Conservation (phyloP, 2,888 invertebrate genomes). For the Melieria crassipennis region DNA sequence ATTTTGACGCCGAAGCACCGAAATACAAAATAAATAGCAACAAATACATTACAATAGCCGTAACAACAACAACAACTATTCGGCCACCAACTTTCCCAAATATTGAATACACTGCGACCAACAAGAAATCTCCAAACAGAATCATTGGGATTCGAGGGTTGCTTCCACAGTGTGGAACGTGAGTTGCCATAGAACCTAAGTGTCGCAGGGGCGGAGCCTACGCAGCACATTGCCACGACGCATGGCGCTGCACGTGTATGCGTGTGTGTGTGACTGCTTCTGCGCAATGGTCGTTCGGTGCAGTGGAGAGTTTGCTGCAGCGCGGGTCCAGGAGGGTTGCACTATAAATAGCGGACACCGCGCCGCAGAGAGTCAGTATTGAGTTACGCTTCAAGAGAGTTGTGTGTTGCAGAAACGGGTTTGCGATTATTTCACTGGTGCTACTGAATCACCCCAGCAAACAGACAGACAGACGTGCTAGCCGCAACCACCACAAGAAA, state of each 20-base stretch:
- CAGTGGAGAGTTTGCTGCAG: constrained; percentile 37
- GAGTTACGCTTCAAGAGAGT: constrained; percentile 44
- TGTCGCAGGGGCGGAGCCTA: constrained; percentile 16
- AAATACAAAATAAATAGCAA: constrained; percentile 61
- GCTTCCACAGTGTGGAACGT: constrained; percentile 12
- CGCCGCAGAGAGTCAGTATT: constrained; percentile 53
- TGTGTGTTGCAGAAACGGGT: constrained; percentile 1
- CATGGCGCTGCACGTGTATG: constrained; percentile 36
- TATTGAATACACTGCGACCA: no score
- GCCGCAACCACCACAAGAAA: constrained; percentile 12
- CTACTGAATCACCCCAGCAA: constrained; percentile 9
- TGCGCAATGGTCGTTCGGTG: constrained; percentile 19
- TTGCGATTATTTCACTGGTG: constrained; percentile 9
- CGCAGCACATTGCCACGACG: constrained; percentile 36
- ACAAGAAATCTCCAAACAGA: no score
- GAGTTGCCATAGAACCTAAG: neutral
- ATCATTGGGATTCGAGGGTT: no score
- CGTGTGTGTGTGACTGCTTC: constrained; percentile 14
- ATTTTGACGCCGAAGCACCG: constrained; percentile 61
- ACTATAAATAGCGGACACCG: constrained; percentile 56
- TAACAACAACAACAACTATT: constrained; percentile 21
- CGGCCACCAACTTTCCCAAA: no score
- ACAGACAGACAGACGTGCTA: neutral
- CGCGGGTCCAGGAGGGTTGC: constrained; percentile 40
- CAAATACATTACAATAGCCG: constrained; percentile 2